These are phyloP conservation scores for Poecile montanus DNA, from an alignment of 2,797 vertebrate species.

Conservation along the genomic window DNA sequence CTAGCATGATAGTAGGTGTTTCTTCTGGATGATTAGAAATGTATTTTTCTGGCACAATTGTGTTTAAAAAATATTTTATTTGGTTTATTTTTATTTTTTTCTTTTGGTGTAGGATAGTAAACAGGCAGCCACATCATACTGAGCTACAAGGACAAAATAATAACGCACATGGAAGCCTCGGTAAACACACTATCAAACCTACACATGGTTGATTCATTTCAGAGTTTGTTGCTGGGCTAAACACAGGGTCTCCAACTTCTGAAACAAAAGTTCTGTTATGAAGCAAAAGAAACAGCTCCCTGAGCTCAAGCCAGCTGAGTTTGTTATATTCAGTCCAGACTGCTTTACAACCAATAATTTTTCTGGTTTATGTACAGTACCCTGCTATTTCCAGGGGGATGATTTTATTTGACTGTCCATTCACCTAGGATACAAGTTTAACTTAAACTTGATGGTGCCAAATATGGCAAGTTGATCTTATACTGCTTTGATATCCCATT, in stretches of 20 bases:
- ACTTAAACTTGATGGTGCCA: neutral
- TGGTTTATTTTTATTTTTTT: neutral
- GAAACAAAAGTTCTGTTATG: conserved; percentile 38
- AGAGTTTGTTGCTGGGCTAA: conserved; percentile 17
- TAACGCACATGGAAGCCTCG: neutral
- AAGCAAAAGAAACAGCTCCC: conserved; percentile 4
- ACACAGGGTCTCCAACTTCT: neutral
- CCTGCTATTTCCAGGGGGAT: conserved; percentile 40
- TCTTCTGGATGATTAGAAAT: neutral
- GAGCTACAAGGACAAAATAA: neutral
- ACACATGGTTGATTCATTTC: neutral
- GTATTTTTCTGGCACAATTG: neutral
- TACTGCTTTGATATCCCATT: conserved; percentile 59
- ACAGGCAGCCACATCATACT: neutral
- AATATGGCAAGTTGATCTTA: conserved; percentile 50
- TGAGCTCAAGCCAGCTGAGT: conserved; percentile 5
- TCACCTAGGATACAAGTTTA: conserved; percentile 24
- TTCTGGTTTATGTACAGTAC: conserved; percentile 19
- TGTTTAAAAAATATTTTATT: neutral
- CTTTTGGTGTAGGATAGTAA: neutral
- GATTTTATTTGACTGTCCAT: conserved; percentile 29
- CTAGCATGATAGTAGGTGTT: neutral
- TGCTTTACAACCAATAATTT: conserved; percentile 57
- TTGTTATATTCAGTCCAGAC: conserved; percentile 34
- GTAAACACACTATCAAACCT: neutral